Evolutionary conservation across 1,140 invertebrate genomes (phyloP).

Genomic region (Cheumatopsyche charites): DNA sequence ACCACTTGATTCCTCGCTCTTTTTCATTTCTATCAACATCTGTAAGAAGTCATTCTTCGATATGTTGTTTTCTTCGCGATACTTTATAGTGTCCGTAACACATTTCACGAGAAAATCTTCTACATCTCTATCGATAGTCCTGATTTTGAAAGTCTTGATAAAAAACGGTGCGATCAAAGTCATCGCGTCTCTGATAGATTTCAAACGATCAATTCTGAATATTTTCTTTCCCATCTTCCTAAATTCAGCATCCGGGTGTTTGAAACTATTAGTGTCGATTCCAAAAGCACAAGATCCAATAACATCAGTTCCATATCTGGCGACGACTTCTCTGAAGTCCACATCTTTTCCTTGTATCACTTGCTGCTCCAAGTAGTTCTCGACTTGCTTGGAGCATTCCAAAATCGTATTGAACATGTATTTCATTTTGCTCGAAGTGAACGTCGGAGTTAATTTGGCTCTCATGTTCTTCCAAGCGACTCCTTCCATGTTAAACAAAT

Average conservation of each 20-base stretch:
- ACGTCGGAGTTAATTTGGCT: conserved; percentile 67
- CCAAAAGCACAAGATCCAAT: conserved; percentile 67
- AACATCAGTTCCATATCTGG: conserved; percentile 62
- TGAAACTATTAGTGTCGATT: conserved; percentile 61
- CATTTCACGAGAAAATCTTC: conserved; percentile 50
- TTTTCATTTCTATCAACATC: conserved; percentile 53
- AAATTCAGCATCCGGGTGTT: conserved; percentile 61
- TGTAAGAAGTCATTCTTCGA: conserved; percentile 62
- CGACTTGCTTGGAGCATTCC: conserved; percentile 57
- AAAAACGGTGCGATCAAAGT: conserved; percentile 47
- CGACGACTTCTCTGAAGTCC: conserved; percentile 60
- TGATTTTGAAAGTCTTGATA: conserved; percentile 48
- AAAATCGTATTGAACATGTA: conserved; percentile 62
- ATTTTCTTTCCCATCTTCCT: conserved; percentile 55
- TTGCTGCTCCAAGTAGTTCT: conserved; percentile 52
- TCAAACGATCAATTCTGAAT: conserved; percentile 49
- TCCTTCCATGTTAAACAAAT: conserved; percentile 61
- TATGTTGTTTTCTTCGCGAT: conserved; percentile 56
- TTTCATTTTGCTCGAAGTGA: conserved; percentile 69
- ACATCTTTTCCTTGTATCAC: conserved; percentile 53
- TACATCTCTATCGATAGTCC: conserved; percentile 47
- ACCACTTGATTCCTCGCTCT: conserved; percentile 15
- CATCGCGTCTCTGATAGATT: conserved; percentile 46
- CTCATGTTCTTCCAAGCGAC: conserved; percentile 66
- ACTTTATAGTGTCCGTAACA: conserved; percentile 54